phyloP scores from a whole-genome alignment of 1,140 invertebrate species.

The Ceratoteleas bidentatus region DNA sequence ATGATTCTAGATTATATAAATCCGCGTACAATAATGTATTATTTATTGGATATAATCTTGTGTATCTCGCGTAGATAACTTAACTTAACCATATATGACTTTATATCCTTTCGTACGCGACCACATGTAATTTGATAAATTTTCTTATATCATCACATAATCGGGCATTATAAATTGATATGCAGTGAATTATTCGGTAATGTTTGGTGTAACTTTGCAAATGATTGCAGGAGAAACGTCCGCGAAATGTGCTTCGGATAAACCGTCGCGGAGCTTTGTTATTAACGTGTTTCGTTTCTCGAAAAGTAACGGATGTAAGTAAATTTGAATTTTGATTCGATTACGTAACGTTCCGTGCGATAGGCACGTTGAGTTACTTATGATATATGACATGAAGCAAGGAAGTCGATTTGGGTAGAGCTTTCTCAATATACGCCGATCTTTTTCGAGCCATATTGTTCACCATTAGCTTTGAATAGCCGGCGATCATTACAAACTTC shows the following conservation, averaged over 20 bases:
- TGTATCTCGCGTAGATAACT: slow-evolving; percentile 27
- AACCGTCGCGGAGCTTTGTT: not conserved
- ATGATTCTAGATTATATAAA: slow-evolving; percentile 52
- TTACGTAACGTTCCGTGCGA: slow-evolving; percentile 7
- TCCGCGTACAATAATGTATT: slow-evolving; percentile 41
- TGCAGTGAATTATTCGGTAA: slow-evolving; percentile 24
- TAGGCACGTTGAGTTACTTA: slow-evolving; percentile 4
- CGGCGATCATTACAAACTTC: slow-evolving; percentile 45
- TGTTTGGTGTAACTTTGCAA: slow-evolving; percentile 6
- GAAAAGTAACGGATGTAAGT: not conserved
- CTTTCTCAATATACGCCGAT: slow-evolving; percentile 5
- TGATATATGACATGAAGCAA: slow-evolving; percentile 26
- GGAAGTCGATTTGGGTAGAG: slow-evolving; percentile 25
- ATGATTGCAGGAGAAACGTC: not conserved
- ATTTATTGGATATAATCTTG: slow-evolving; percentile 46
- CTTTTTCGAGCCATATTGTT: slow-evolving; percentile 33
- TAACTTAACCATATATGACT: slow-evolving; percentile 47
- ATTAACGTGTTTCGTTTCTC: not conserved
- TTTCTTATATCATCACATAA: slow-evolving; percentile 44
- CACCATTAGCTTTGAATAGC: slow-evolving; percentile 30
- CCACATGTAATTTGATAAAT: slow-evolving; percentile 37
- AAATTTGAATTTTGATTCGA: slow-evolving; percentile 5
- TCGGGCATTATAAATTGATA: slow-evolving; percentile 33
- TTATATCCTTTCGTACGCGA: slow-evolving; percentile 18
- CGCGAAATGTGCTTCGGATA: slow-evolving; percentile 9